Conservation (phyloP, 2,113 vertebrate genomes). For the Gulo gulo region DNA sequence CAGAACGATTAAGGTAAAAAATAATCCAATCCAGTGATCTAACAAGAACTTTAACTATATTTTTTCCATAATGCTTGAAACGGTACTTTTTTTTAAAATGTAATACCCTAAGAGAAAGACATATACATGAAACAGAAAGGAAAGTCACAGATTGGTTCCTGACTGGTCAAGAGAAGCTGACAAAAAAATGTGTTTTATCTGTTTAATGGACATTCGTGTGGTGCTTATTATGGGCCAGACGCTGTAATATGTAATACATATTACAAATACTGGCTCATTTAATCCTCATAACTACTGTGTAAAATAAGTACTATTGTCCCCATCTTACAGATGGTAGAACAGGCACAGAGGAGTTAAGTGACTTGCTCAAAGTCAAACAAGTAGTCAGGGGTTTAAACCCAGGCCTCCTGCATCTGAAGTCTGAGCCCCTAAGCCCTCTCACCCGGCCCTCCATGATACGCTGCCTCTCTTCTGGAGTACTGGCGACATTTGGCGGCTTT, state of each 20-base stretch:
- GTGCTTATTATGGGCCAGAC: background rate
- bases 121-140: background rate
- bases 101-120: background rate
- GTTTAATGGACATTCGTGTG: background rate
- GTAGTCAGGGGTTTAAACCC: background rate
- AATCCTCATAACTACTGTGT: background rate
- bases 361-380: background rate
- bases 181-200: background rate
- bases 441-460: background rate
- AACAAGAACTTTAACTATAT: slow-evolving; percentile 19
- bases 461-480: background rate
- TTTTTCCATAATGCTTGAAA: slow-evolving; percentile 1
- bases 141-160: background rate
- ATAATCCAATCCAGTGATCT: background rate
- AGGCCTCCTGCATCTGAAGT: background rate
- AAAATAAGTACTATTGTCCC: background rate
- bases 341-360: background rate
- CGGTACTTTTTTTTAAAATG: background rate
- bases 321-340: background rate
- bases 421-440: background rate
- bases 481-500: background rate
- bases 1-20: background rate
- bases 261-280: background rate
- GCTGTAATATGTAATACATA: background rate
- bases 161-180: background rate